A percentile compares a stretch with the other conserved stretches of the same genome.
These are phyloP conservation scores for Acanthaster planci DNA, from an alignment of 35 echinoderm and acorn worm genomes.

Conservation along the genomic window DNA sequence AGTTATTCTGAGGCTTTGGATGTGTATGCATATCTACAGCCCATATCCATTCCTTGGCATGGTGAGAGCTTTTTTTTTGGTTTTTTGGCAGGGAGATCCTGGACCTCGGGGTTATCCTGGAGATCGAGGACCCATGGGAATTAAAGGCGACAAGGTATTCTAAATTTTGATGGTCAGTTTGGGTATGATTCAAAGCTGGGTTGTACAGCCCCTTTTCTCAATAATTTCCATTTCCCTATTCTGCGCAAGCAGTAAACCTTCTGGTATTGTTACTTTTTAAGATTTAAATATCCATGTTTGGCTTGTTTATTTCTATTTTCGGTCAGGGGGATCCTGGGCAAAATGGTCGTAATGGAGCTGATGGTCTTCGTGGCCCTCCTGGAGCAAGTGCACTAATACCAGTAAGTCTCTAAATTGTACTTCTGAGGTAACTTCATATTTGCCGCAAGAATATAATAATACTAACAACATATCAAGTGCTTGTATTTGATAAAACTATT, in stretches of 20 bases:
- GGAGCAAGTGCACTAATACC: slow-evolving; percentile 73
- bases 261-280: background rate
- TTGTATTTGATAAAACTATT: background rate
- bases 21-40: no score
- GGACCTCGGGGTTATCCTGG: slow-evolving; percentile 52
- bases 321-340: slow-evolving; percentile 66
- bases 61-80: no score
- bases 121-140: slow-evolving; percentile 9
- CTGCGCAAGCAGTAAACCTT: background rate
- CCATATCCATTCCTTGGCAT: no score
- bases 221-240: background rate
- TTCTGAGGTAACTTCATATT: background rate
- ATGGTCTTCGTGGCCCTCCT: slow-evolving; percentile 69
- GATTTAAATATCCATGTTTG: no score
- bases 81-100: slow-evolving; percentile 31
- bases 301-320: slow-evolving; percentile 25
- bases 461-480: background rate
- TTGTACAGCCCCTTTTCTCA: no score
- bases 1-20: no score
- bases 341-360: slow-evolving; percentile 52
- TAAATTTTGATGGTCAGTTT: no score
- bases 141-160: slow-evolving; percentile 49
- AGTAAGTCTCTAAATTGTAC: slow-evolving; percentile 42
- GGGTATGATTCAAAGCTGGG: no score
- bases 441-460: background rate